Conservation (phyloP, 2,888 invertebrate species). For the Drosophila prostipennis region DNA sequence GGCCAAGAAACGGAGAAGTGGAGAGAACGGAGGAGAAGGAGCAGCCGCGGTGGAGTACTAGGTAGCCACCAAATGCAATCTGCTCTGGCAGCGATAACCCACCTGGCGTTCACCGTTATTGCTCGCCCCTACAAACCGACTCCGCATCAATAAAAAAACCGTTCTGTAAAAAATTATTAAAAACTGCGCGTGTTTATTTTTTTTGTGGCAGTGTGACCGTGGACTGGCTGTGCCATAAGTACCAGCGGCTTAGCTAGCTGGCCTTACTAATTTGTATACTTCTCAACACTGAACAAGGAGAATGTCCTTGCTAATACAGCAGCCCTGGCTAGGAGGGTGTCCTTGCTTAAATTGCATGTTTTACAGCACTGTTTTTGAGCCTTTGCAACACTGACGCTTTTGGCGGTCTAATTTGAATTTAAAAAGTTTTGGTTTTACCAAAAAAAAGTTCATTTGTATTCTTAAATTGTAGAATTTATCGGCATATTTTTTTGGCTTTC, state of each 20-base stretch:
- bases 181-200: constrained; percentile 27
- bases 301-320: not conserved
- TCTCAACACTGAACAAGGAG: not conserved
- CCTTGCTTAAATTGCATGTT: not conserved
- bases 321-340: not conserved
- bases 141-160: constrained; percentile 29
- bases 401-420: not conserved
- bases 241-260: no score
- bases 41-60: not conserved
- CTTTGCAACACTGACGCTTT: not conserved
- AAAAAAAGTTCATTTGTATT: not conserved
- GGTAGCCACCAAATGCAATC: not conserved
- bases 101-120: constrained; percentile 58
- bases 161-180: constrained; percentile 26
- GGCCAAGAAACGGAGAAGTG: constrained; percentile 17
- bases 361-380: not conserved
- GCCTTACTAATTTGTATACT: not conserved
- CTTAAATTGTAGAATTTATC: not conserved
- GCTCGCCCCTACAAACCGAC: constrained; percentile 24
- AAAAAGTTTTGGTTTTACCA: not conserved
- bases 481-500: not conserved
- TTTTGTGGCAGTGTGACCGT: constrained; percentile 1
- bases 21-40: constrained; percentile 5
- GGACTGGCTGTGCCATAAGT: no score
- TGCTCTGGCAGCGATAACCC: constrained; percentile 9